Percentiles rank a stretch among this genome's conserved stretches.
Evolutionary conservation across 2,888 invertebrate species (phyloP).

Genomic region (Drosophila stalkeri): DNA sequence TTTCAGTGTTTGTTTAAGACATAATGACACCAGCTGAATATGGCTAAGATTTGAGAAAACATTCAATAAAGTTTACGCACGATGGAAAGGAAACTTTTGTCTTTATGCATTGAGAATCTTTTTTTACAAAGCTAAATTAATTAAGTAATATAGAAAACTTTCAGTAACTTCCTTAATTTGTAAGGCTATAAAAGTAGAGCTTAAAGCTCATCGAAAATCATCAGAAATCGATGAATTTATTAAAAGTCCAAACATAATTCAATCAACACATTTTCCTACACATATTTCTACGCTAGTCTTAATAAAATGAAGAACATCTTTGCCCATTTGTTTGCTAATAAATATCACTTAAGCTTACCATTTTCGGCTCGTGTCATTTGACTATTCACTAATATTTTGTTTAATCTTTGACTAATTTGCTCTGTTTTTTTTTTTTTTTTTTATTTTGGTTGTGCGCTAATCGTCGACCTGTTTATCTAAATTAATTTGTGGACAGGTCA

Average conservation of each 20-base stretch:
- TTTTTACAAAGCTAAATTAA: background rate
- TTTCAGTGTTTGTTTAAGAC: background rate
- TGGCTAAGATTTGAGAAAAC: background rate
- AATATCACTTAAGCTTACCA: background rate
- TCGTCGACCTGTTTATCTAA: constrained; percentile 49
- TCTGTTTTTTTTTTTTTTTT: too few relatives aligned
- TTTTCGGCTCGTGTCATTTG: constrained; percentile 42
- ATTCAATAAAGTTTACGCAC: too few relatives aligned
- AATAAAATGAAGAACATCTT: background rate
- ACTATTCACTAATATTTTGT: constrained; percentile 26
- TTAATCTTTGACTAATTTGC: constrained; percentile 52
- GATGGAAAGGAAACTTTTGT: background rate
- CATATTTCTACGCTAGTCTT: background rate
- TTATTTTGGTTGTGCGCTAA: constrained; percentile 40
- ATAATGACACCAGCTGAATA: constrained; percentile 45
- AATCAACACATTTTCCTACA: background rate
- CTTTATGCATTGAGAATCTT: background rate
- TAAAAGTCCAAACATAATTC: background rate
- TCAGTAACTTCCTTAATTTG: too few relatives aligned
- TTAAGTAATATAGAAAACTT: background rate
- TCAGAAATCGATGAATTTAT: background rate
- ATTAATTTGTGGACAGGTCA: constrained; percentile 63
- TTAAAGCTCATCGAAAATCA: too few relatives aligned
- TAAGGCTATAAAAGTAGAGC: too few relatives aligned
- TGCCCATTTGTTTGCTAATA: background rate